phyloP scores from a whole-genome alignment of 2,888 invertebrate genomes.

The Phyllotreta striolata region DNA sequence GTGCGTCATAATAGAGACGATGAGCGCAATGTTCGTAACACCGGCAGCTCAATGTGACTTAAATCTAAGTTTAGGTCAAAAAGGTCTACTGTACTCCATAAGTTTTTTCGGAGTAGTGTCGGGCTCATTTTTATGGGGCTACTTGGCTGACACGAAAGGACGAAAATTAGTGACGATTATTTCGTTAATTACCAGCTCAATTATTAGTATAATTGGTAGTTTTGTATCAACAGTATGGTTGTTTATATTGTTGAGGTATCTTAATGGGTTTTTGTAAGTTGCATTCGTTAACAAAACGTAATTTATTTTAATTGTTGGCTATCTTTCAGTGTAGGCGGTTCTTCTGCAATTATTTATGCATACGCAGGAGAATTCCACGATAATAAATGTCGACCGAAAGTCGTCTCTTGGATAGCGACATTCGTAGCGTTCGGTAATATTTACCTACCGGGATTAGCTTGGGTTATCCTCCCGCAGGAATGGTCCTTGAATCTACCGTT shows the following conservation, averaged over 20 bases:
- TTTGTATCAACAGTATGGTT: slow-evolving; percentile 63
- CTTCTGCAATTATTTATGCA: slow-evolving; percentile 64
- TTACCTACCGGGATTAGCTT: slow-evolving; percentile 57
- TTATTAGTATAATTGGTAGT: slow-evolving; percentile 64
- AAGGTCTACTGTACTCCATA: slow-evolving; percentile 71
- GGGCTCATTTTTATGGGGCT: slow-evolving; percentile 69
- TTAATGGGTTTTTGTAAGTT: slow-evolving; percentile 65
- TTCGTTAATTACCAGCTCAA: slow-evolving; percentile 61
- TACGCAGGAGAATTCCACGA: slow-evolving; percentile 66
- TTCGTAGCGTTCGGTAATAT: slow-evolving; percentile 59
- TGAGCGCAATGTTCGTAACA: slow-evolving; percentile 71
- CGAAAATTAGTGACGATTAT: slow-evolving; percentile 62
- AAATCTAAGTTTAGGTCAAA: slow-evolving; percentile 66
- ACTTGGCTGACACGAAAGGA: slow-evolving; percentile 66
- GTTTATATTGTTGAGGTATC: slow-evolving; percentile 64
- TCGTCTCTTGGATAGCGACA: slow-evolving; percentile 58
- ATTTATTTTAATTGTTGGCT: too few species aligned
- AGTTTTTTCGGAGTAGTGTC: slow-evolving; percentile 70
- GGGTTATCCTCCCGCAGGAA: slow-evolving; percentile 55
- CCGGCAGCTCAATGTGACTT: slow-evolving; percentile 76
- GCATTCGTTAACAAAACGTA: background rate
- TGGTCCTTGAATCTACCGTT: slow-evolving; percentile 57
- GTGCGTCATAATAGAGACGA: slow-evolving; percentile 73
- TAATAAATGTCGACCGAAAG: slow-evolving; percentile 60
- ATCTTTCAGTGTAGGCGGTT: slow-evolving; percentile 57